Evolutionary conservation across 2,113 vertebrate genomes (phyloP).

Genomic region (Podocnemis expansa): DNA sequence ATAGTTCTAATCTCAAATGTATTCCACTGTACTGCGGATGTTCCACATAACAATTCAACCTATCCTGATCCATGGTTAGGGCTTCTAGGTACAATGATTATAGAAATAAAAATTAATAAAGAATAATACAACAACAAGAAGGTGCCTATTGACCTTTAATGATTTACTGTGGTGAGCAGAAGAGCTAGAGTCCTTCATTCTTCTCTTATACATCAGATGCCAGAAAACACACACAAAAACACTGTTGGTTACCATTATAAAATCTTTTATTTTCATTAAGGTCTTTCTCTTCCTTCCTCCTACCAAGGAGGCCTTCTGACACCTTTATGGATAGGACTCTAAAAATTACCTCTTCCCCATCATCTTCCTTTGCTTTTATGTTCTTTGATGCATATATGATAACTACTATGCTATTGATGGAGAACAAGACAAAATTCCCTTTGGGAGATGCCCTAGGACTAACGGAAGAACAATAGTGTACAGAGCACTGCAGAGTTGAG

Average conservation of each 20-base stretch:
- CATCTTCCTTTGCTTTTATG: neutral
- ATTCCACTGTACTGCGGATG: neutral
- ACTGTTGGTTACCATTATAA: neutral
- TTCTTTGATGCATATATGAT: neutral
- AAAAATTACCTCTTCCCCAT: neutral
- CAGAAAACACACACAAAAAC: neutral
- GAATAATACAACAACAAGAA: neutral
- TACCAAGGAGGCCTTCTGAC: accelerated
- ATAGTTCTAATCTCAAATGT: accelerated
- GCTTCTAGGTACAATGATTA: neutral
- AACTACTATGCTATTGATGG: neutral
- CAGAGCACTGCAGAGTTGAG: neutral
- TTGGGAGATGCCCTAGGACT: neutral
- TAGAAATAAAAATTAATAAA: neutral
- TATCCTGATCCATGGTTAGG: neutral
- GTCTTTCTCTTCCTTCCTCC: neutral
- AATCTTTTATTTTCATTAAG: neutral
- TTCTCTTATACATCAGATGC: neutral
- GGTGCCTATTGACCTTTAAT: neutral
- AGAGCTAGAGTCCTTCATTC: neutral
- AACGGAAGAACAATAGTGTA: neutral
- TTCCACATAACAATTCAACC: neutral
- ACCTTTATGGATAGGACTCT: neutral
- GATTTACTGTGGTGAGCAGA: neutral
- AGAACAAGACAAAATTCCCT: neutral